Evolutionary conservation across 2,113 vertebrate genomes (phyloP).

Genomic region (Catharus minimus): DNA sequence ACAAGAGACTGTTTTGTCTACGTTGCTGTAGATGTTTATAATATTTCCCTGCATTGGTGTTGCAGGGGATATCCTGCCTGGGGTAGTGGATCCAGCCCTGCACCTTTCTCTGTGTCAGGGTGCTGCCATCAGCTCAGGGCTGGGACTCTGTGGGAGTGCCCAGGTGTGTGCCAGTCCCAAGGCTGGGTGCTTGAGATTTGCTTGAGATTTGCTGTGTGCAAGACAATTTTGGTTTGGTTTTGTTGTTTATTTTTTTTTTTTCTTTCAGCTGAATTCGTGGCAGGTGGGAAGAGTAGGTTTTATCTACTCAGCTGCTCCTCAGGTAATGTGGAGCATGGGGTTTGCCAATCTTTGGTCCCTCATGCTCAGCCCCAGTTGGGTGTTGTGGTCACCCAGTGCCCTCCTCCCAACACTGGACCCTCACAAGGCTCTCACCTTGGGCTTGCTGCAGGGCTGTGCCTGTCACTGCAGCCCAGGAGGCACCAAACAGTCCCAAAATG

Average conservation of each 20-base stretch:
- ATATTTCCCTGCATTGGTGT: slow-evolving; percentile 25
- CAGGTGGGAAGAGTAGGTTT: neutral
- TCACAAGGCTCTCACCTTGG: neutral
- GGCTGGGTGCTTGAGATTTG: neutral
- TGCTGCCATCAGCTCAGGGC: fast-evolving
- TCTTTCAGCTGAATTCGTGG: neutral
- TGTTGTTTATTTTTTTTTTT: no score
- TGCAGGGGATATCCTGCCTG: slow-evolving; percentile 8
- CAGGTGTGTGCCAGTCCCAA: neutral
- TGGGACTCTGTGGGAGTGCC: neutral
- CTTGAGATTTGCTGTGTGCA: neutral
- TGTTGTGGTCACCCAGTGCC: fast-evolving
- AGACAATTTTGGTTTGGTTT: neutral
- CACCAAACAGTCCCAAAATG: neutral
- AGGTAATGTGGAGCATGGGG: fast-evolving
- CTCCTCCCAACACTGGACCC: fast-evolving
- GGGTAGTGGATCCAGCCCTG: neutral
- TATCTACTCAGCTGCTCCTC: neutral
- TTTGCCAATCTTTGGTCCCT: neutral
- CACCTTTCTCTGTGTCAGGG: neutral
- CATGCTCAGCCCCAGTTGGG: neutral
- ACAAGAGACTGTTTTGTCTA: slow-evolving; percentile 79
- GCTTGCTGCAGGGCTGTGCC: neutral
- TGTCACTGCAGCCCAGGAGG: neutral
- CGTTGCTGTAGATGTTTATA: slow-evolving; percentile 62